These are phyloP conservation scores for Psilopsiagon aymara DNA, from an alignment of 2,113 vertebrate genomes.

Conservation along the genomic window DNA sequence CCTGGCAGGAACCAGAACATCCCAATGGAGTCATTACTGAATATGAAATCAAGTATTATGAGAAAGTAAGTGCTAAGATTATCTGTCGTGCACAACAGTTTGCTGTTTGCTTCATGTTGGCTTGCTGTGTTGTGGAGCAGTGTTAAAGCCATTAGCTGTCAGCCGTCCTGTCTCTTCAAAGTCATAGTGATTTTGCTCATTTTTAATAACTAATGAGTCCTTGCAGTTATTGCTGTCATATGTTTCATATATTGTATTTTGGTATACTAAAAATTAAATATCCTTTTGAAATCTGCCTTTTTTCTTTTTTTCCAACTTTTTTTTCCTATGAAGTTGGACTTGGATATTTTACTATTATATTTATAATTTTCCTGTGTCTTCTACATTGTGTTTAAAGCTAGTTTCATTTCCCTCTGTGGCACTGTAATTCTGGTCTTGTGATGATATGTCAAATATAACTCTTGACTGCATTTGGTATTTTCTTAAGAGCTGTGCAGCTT, in stretches of 20 bases:
- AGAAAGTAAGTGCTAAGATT: slow-evolving; percentile 88
- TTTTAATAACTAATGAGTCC: slow-evolving; percentile 3
- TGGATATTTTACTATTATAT: not conserved
- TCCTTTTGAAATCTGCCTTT: not conserved
- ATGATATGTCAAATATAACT: not conserved
- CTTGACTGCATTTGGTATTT: not conserved
- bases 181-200: not conserved
- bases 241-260: not conserved
- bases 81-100: not conserved
- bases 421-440: not conserved
- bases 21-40: slow-evolving; percentile 99
- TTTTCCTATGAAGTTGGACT: not conserved
- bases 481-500: not conserved
- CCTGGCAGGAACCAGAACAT: slow-evolving; percentile 98
- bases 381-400: not conserved
- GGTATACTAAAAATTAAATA: not conserved
- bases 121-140: not conserved
- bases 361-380: not conserved
- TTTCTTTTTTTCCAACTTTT: not conserved
- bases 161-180: not conserved
- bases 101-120: not conserved
- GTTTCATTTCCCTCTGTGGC: not conserved
- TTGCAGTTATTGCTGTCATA: not conserved
- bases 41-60: slow-evolving; percentile 99
- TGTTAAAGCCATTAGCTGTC: not conserved